A percentile compares a stretch with the other conserved stretches of the same genome.
Conservation (phyloP, 1,140 invertebrate species). For the Leptopilina boulardi region DNA sequence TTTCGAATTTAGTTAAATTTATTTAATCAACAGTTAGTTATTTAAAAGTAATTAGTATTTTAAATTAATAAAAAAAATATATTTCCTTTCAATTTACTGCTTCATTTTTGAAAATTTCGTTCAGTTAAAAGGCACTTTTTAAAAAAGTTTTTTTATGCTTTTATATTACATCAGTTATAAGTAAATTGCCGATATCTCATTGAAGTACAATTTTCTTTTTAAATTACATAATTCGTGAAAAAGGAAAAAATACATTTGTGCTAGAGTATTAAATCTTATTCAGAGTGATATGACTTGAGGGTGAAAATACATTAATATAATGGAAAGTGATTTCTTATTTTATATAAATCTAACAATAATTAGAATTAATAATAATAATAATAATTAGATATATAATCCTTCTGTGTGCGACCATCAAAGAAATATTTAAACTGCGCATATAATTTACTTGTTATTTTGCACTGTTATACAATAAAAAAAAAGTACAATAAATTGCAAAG, state of each 20-base stretch:
- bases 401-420: slow-evolving; percentile 41
- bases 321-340: slow-evolving; percentile 31
- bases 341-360: slow-evolving; percentile 40
- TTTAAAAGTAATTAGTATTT: no score
- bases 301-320: neutral
- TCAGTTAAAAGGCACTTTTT: slow-evolving; percentile 34
- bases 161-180: no score
- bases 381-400: slow-evolving; percentile 43
- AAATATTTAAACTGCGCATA: slow-evolving; percentile 47
- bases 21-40: no score
- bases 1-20: no score
- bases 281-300: neutral
- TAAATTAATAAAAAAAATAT: no score
- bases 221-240: slow-evolving; percentile 40
- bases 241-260: slow-evolving; percentile 40
- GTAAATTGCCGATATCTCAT: no score
- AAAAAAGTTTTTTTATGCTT: slow-evolving; percentile 15
- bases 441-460: neutral
- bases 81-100: no score
- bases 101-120: slow-evolving; percentile 39
- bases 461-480: no score
- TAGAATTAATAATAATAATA: slow-evolving; percentile 39
- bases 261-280: neutral
- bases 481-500: neutral
- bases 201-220: neutral